Base-by-base conservation (phyloP, 2,113 vertebrate species). In the Chaetura pelagica region DNA sequence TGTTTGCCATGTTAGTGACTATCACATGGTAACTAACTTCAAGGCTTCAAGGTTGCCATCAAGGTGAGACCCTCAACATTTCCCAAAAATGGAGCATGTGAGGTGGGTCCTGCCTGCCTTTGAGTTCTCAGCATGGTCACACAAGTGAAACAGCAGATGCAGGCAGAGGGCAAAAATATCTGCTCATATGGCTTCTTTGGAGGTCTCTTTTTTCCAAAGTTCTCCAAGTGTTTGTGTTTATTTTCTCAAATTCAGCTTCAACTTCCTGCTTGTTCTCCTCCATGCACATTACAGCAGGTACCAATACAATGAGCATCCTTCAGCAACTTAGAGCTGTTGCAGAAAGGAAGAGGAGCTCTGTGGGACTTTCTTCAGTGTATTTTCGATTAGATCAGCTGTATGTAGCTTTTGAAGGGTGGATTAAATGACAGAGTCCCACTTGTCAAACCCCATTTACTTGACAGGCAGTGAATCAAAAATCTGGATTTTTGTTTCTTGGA, bases 41-140 rank as follows among this genome's bases (percentile, higher is more conserved):
- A n/a, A n/a, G 42, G 24, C 21, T 85, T 32, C 78, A 78, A 91
- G 73, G 80, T 15, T 81, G 64, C 15, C 23, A 82, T 59, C 74
- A 73, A 85, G 61, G 85, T 73, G 51, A 71, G 34, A 74, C 32
- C 26, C 52, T 84, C 51, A 42, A 12, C 38, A 4, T 24, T 55
- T 69, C 46, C 54, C 51, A 18, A 14, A 30, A 34, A 15, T 3
- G 58, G 9, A 49, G 8, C 2, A 1, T 1, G 1, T 23, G 64
- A 58, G 44, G 20, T 8, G 18, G 10, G 8, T 78, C 38, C 57
- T 51, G 27, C 20, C 49, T 54, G 75, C 57, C 30, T 5, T 48
- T 0, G 9, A 51, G 24, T 0, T 23, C 17, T 9, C 66, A 78
- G 17, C 34, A 15, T 0, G 0, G 10, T 2, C 34, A 18, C 32